Evolutionary conservation across 2,113 vertebrate species (phyloP).

Genomic region (Ictalurus furcatus): DNA sequence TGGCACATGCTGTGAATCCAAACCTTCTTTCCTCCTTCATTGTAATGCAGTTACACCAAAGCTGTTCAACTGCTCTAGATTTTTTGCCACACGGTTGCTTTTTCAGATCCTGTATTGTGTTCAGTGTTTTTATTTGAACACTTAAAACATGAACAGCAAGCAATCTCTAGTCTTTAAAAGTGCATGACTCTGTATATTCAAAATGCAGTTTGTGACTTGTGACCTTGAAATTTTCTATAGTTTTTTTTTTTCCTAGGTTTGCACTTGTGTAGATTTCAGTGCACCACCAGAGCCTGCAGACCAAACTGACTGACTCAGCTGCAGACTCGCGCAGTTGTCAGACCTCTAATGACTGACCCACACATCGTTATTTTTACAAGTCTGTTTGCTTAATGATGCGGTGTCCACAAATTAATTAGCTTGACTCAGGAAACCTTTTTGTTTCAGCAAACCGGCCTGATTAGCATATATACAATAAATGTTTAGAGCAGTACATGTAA

Average conservation of each 20-base stretch:
- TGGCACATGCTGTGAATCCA: constrained; percentile 1
- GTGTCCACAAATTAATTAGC: neutral
- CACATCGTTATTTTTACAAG: neutral
- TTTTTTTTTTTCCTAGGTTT: neutral
- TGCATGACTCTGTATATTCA: neutral
- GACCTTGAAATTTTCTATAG: neutral
- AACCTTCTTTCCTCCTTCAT: constrained; percentile 1
- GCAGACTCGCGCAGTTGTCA: neutral
- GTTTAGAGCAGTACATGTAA: neutral
- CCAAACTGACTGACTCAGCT: neutral
- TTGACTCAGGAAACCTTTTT: neutral
- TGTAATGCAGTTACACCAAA: constrained; percentile 17
- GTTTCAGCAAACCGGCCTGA: constrained; percentile 1
- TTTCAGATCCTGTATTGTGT: neutral
- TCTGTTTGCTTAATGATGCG: neutral
- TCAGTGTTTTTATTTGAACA: neutral
- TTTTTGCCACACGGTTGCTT: neutral
- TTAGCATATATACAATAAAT: neutral
- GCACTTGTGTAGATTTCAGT: neutral
- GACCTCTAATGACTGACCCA: neutral
- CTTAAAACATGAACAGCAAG: neutral
- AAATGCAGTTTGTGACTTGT: neutral
- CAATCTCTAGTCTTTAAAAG: neutral
- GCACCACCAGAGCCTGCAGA: neutral
- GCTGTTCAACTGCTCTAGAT: neutral